Percentiles rank a stretch among this genome's conserved stretches.
Conservation (phyloP, 2,888 invertebrate species). For the Epirrita christyi region DNA sequence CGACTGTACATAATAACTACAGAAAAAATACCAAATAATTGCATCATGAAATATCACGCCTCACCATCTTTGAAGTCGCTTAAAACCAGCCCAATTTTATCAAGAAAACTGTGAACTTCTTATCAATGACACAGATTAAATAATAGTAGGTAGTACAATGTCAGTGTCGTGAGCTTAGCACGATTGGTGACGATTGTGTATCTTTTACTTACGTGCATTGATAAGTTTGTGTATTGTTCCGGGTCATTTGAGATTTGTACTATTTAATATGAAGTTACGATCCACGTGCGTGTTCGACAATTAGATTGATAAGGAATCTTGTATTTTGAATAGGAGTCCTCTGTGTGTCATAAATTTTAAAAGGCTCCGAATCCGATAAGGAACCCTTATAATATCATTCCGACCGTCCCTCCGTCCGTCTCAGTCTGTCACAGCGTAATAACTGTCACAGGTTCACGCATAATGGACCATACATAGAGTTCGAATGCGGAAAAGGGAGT, state of each 20-base stretch:
- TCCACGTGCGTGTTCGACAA: slow-evolving; percentile 22
- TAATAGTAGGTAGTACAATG: slow-evolving; percentile 12
- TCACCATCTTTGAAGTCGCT: neutral
- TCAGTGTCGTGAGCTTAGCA: slow-evolving; percentile 20
- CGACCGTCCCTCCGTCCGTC: no score
- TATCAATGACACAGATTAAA: slow-evolving; percentile 33
- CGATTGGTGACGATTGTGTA: slow-evolving; percentile 8
- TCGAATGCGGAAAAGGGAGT: no score
- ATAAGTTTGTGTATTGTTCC: slow-evolving; percentile 37
- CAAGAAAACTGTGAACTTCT: slow-evolving; percentile 39
- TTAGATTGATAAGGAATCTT: slow-evolving; percentile 11
- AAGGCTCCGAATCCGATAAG: no score
- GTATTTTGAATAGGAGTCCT: neutral
- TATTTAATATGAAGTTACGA: slow-evolving; percentile 16
- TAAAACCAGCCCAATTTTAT: slow-evolving; percentile 32
- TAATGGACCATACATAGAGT: no score
- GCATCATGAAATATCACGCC: slow-evolving; percentile 6
- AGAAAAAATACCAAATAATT: neutral
- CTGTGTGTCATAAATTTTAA: no score
- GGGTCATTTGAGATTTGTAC: slow-evolving; percentile 44
- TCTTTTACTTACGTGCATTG: slow-evolving; percentile 10
- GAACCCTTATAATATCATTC: no score
- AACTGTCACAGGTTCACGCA: no score
- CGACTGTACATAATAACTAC: no score
- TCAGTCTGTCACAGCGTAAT: no score